phyloP scores from a whole-genome alignment of 2,113 vertebrate genomes.

The Paramisgurnus dabryanus region DNA sequence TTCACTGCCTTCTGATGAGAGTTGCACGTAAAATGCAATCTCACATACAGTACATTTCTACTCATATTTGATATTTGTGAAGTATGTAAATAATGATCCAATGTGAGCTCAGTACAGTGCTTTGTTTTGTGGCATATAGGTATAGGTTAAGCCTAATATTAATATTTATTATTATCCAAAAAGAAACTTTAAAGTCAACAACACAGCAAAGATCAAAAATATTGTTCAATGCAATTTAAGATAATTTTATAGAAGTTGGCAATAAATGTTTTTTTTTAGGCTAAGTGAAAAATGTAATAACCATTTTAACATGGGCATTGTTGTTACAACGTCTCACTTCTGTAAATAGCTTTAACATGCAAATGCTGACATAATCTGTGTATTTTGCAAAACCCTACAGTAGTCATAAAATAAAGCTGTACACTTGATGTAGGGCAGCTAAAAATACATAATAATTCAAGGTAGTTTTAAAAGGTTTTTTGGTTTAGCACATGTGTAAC shows the following conservation, averaged over 20 bases:
- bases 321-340: neutral
- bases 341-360: constrained; percentile 3
- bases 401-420: neutral
- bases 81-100: constrained; percentile 9
- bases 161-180: no score
- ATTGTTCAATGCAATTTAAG: no score
- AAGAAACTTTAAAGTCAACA: no score
- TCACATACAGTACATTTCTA: constrained; percentile 28
- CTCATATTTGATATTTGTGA: neutral
- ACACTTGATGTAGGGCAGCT: constrained; percentile 37
- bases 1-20: constrained; percentile 64
- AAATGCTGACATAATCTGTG: neutral
- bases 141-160: no score
- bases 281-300: no score
- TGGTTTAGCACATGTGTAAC: neutral
- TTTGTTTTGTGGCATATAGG: neutral
- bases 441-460: neutral
- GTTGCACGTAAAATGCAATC: constrained; percentile 52
- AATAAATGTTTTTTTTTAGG: no score
- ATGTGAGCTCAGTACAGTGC: neutral
- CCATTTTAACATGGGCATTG: constrained; percentile 17
- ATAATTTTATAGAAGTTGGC: no score
- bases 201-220: no score
- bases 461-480: neutral
- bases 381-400: neutral